Conservation (phyloP, 1,140 invertebrate species). For the Lasaia peninsularis region DNA sequence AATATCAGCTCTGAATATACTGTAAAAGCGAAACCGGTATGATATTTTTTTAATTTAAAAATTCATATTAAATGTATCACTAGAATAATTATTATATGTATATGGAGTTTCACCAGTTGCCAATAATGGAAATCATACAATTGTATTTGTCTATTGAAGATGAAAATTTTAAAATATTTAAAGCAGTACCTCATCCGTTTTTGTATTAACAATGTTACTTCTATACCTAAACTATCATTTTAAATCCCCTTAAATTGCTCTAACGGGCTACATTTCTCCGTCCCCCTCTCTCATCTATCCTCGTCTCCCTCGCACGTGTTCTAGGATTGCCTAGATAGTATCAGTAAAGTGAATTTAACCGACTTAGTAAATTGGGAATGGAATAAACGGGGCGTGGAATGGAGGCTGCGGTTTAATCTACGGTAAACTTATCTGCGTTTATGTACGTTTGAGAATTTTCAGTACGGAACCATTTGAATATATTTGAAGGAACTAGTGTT, state of each 20-base stretch:
- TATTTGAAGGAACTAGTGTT: constrained; percentile 6
- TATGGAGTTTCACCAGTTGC: too few species aligned
- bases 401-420: constrained; percentile 14
- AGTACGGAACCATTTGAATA: neutral
- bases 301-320: constrained; percentile 3
- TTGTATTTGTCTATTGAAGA: too few species aligned
- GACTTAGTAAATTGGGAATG: constrained; percentile 17
- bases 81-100: too few species aligned
- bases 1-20: too few species aligned
- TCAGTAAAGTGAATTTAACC: constrained; percentile 24
- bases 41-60: too few species aligned
- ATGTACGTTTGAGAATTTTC: constrained; percentile 13
- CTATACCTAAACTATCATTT: constrained; percentile 11
- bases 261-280: neutral
- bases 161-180: too few species aligned
- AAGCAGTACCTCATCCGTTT: neutral
- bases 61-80: too few species aligned
- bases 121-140: too few species aligned
- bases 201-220: neutral
- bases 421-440: constrained; percentile 9
- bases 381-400: constrained; percentile 10
- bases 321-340: constrained; percentile 17
- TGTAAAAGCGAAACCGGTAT: too few species aligned
- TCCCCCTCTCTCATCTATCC: neutral
- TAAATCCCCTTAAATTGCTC: constrained; percentile 15